Evolutionary conservation across 1,140 invertebrate species (phyloP).

Genomic region (Platorchestia sp.): DNA sequence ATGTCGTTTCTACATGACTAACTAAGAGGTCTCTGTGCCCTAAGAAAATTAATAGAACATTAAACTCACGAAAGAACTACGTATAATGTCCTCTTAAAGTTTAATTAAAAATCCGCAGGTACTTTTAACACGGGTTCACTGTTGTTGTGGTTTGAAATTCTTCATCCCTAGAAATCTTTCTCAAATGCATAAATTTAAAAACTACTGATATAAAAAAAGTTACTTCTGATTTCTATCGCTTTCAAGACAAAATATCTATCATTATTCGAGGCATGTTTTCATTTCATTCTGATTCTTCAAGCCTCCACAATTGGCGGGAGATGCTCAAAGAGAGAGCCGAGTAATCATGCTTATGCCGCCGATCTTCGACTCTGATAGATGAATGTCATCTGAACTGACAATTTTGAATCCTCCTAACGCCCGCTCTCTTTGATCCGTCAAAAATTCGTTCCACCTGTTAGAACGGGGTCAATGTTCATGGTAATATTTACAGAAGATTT

Average conservation of each 20-base stretch:
- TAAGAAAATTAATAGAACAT: no score
- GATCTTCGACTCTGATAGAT: not conserved
- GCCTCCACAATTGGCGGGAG: not conserved
- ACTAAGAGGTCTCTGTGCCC: no score
- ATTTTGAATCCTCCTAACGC: not conserved
- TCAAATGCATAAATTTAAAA: not conserved
- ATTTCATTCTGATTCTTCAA: not conserved
- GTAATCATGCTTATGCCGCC: not conserved
- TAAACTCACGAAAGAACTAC: no score
- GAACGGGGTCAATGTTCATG: not conserved
- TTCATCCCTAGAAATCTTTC: no score
- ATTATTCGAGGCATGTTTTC: not conserved
- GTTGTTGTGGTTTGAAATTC: no score
- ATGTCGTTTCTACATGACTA: no score
- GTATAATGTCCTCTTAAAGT: no score
- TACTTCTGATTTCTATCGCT: not conserved
- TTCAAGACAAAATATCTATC: not conserved
- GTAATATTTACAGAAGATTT: conserved; percentile 47
- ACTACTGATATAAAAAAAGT: not conserved
- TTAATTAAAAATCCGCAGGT: no score
- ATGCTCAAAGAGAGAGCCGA: not conserved
- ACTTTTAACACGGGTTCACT: no score
- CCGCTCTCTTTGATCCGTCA: not conserved
- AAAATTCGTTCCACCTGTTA: conserved; percentile 37
- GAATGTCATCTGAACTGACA: not conserved